Conservation (phyloP, 2,888 invertebrate species). For the Phrixothrix hirtus region DNA sequence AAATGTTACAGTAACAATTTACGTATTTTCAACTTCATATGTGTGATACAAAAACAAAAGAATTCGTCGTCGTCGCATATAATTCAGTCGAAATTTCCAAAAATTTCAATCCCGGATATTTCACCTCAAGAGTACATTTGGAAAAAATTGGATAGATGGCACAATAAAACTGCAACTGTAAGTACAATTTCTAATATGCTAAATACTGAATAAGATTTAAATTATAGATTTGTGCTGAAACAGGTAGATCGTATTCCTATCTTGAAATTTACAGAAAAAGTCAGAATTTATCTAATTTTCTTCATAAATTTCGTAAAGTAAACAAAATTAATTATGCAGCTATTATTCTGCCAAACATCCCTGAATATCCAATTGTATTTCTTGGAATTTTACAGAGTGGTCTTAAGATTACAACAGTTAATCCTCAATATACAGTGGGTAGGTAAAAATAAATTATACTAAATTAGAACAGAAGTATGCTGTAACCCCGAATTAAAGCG, state of each 20-base stretch:
- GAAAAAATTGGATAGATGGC: conserved; percentile 67
- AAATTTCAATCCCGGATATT: conserved; percentile 59
- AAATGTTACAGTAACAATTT: too few species aligned
- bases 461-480: too few species aligned
- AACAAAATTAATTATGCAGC: conserved; percentile 69
- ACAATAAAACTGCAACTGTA: conserved; percentile 65
- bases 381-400: conserved; percentile 73
- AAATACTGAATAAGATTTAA: background rate
- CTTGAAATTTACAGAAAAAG: conserved; percentile 65
- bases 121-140: conserved; percentile 67
- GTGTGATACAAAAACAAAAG: background rate
- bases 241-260: conserved; percentile 71
- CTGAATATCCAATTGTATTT: conserved; percentile 72
- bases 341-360: conserved; percentile 73
- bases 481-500: too few species aligned
- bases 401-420: conserved; percentile 70
- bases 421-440: conserved; percentile 67
- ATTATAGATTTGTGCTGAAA: conserved; percentile 68
- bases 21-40: background rate
- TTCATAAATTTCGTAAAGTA: conserved; percentile 65
- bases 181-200: conserved; percentile 48
- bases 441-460: conserved; percentile 10
- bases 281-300: conserved; percentile 57
- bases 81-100: conserved; percentile 34
- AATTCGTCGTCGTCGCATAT: conserved; percentile 1